A percentile compares a stretch with the other conserved stretches of the same genome.
Evolutionary conservation across 2,797 vertebrate genomes (phyloP).

Genomic region (Siniperca undulata): DNA sequence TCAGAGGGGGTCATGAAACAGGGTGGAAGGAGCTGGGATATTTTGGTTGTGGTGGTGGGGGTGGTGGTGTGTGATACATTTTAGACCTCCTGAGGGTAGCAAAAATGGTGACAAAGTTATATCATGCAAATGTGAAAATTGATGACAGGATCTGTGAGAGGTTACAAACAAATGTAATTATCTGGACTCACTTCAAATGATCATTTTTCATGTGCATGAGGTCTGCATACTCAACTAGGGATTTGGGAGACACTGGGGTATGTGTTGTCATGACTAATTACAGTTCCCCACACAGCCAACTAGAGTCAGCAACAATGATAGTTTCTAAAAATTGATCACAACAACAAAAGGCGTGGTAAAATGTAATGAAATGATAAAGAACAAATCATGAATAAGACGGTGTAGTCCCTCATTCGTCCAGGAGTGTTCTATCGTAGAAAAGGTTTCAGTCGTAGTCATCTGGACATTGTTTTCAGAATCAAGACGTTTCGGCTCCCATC

Average conservation of each 20-base stretch:
- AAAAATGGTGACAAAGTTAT: conserved; percentile 60
- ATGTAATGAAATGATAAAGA: not conserved
- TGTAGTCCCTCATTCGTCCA: no score
- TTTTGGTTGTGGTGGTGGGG: not conserved
- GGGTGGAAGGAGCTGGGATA: not conserved
- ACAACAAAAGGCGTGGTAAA: not conserved
- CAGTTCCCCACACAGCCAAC: not conserved
- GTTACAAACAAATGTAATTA: conserved; percentile 64
- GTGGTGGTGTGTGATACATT: conserved; percentile 47
- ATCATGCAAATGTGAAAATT: conserved; percentile 76
- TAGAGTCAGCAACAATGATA: not conserved
- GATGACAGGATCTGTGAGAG: conserved; percentile 63
- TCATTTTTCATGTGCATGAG: conserved; percentile 40
- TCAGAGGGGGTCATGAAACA: not conserved
- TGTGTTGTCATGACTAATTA: conserved; percentile 39
- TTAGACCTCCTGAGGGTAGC: conserved; percentile 51
- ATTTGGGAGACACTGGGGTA: conserved; percentile 8
- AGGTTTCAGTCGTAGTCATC: no score
- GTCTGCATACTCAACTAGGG: conserved; percentile 22
- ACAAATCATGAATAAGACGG: not conserved
- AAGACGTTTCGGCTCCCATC: no score
- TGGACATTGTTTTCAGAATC: no score
- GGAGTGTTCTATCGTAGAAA: no score
- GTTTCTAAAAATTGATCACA: not conserved
- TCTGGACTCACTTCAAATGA: conserved; percentile 42